Evolutionary conservation across 2,797 vertebrate species (phyloP).

Genomic region (Muscicapa striata): DNA sequence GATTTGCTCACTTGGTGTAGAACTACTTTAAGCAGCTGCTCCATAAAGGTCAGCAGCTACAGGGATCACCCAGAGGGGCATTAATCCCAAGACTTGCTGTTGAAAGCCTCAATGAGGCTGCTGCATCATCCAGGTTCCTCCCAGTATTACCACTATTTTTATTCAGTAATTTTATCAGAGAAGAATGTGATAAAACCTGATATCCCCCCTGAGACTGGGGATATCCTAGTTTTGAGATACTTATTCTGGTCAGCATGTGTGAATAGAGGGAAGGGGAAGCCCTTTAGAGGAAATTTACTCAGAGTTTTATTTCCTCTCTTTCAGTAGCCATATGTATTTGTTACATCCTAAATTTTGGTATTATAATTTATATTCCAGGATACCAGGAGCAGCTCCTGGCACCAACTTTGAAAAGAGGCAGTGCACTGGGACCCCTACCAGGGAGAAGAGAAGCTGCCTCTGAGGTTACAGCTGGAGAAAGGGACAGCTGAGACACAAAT

Average conservation of each 20-base stretch:
- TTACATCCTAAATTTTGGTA: not conserved
- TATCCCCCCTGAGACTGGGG: not conserved
- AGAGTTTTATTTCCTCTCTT: not conserved
- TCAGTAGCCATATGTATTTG: not conserved
- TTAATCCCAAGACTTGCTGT: not conserved
- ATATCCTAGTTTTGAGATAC: not conserved
- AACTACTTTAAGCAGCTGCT: not conserved
- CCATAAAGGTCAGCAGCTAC: not conserved
- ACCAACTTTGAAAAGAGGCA: not conserved
- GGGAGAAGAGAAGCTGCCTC: not conserved
- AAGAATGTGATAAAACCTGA: not conserved
- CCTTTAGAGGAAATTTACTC: not conserved
- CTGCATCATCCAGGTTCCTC: not conserved
- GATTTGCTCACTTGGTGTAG: not conserved
- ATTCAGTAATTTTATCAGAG: not conserved
- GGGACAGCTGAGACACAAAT: not conserved
- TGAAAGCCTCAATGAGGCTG: not conserved
- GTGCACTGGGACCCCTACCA: not conserved
- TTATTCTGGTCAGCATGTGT: not conserved
- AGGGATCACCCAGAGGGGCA: not conserved
- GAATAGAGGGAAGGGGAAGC: not conserved
- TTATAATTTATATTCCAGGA: not conserved
- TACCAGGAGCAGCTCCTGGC: not conserved
- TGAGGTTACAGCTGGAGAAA: not conserved
- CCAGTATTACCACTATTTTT: not conserved